phyloP scores from a whole-genome alignment of 2,113 vertebrate genomes.

The Columbina picui region DNA sequence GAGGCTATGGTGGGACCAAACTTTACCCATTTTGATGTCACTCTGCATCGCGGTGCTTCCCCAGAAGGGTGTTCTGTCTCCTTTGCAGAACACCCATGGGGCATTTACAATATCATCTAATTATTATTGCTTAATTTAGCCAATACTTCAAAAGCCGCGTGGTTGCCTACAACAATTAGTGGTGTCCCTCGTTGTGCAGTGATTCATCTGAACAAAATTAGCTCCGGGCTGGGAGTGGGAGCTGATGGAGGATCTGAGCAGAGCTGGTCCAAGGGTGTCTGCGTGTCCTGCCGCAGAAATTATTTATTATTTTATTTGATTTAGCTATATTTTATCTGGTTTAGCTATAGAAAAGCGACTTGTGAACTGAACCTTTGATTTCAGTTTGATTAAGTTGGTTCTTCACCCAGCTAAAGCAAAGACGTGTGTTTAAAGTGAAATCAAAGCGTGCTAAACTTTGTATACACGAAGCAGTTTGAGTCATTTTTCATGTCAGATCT shows the following conservation, averaged over 20 bases:
- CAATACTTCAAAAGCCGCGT: not conserved
- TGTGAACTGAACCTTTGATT: not conserved
- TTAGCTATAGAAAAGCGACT: not conserved
- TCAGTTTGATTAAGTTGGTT: not conserved
- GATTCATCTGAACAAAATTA: not conserved
- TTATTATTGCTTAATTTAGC: not conserved
- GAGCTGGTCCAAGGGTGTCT: not conserved
- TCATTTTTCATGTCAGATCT: not conserved
- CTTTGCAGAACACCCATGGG: not conserved
- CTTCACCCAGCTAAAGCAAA: not conserved
- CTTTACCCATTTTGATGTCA: not conserved
- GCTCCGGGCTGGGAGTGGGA: not conserved
- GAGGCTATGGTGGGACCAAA: not conserved
- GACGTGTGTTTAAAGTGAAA: not conserved
- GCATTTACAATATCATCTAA: not conserved
- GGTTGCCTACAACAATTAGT: not conserved
- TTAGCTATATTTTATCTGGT: not conserved
- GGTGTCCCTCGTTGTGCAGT: not conserved
- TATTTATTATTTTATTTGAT: not conserved
- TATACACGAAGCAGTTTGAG: accelerated
- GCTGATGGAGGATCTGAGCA: not conserved
- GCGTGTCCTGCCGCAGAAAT: not conserved
- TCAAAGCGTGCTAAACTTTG: not conserved
- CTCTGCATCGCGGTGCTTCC: not conserved
- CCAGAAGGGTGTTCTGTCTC: not conserved